Evolutionary conservation across 2,888 invertebrate species (phyloP).

Genomic region (Rhaphigaster nebulosa): DNA sequence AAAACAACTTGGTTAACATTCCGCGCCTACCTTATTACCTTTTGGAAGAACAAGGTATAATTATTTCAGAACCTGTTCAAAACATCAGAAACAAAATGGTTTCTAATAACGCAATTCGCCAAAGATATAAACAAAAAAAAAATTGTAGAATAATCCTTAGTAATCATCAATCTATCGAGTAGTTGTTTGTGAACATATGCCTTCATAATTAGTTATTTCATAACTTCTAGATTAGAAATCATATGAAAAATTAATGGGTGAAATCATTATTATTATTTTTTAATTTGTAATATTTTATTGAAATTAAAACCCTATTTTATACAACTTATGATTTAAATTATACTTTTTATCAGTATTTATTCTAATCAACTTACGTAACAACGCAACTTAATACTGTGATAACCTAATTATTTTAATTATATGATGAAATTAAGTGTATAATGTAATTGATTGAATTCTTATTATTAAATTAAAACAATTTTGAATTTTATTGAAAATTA

Average conservation of each 20-base stretch:
- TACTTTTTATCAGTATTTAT: not conserved
- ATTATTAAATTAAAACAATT: not conserved
- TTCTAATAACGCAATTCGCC: not conserved
- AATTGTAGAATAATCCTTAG: not conserved
- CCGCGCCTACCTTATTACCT: not conserved
- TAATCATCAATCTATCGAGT: not conserved
- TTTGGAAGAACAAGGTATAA: constrained; percentile 30
- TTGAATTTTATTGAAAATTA: not conserved
- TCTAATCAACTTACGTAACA: not conserved
- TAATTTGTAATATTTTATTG: not conserved
- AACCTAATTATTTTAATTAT: not conserved
- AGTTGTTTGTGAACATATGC: constrained; percentile 42
- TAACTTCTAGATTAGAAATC: constrained; percentile 26
- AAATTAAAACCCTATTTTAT: not conserved
- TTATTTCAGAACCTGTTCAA: constrained; percentile 10
- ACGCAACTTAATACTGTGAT: not conserved
- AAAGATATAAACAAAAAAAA: not conserved
- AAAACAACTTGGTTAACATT: constrained; percentile 44
- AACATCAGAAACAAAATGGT: not conserved
- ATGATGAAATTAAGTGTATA: not conserved
- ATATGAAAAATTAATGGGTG: not conserved
- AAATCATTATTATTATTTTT: not conserved
- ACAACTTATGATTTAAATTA: not conserved
- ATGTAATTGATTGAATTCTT: not conserved
- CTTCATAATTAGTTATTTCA: constrained; percentile 36